Conservation (phyloP, 2,113 vertebrate genomes). For the Eublepharis macularius region DNA sequence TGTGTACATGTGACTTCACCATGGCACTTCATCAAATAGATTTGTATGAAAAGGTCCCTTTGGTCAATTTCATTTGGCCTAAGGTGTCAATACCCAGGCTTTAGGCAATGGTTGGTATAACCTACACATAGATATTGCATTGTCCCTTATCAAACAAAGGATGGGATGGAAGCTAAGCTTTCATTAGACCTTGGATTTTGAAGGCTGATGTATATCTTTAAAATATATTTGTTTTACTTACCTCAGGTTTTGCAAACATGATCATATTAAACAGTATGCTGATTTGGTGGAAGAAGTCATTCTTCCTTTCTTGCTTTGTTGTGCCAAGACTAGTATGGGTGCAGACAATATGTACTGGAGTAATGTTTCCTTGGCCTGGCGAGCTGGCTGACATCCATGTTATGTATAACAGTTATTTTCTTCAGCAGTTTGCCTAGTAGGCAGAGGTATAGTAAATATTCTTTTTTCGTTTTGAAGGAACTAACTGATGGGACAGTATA, state of each 20-base stretch:
- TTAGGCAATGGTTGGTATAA: no score
- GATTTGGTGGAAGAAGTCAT: neutral
- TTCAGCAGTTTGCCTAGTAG: slow-evolving; percentile 17
- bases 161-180: neutral
- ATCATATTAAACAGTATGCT: neutral
- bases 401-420: no score
- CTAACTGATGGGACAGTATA: slow-evolving; percentile 54
- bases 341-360: neutral
- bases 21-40: no score
- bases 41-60: no score
- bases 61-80: no score
- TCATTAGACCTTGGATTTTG: neutral
- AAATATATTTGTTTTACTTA: neutral
- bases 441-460: neutral
- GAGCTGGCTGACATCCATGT: neutral
- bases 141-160: neutral
- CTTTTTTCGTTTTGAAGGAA: slow-evolving; percentile 60
- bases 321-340: neutral
- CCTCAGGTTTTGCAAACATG: neutral
- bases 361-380: neutral
- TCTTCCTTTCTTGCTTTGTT: neutral
- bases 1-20: no score
- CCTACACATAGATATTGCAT: no score
- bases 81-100: no score
- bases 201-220: neutral